Conservation (phyloP, 2,113 vertebrate genomes). For the Crotalus viridis region DNA sequence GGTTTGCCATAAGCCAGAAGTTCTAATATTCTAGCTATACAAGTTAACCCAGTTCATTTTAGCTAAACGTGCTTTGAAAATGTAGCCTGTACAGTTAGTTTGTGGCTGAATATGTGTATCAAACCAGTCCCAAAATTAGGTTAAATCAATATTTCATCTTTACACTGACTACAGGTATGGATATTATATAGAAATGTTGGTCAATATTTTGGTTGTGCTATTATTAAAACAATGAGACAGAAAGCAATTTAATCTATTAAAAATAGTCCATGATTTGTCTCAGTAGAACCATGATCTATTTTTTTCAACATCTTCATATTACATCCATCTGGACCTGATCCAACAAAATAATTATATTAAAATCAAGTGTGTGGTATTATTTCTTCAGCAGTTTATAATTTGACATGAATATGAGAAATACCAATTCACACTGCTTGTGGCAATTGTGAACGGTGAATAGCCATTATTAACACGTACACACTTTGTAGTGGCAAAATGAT, state of each 20-base stretch:
- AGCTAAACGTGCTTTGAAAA: background rate
- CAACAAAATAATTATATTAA: background rate
- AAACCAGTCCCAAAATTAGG: background rate
- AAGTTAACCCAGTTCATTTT: background rate
- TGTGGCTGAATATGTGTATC: background rate
- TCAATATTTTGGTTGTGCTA: background rate
- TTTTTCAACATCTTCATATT: background rate
- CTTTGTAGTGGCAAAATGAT: background rate
- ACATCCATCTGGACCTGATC: background rate
- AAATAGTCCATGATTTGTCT: background rate
- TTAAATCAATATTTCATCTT: background rate
- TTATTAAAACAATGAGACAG: background rate
- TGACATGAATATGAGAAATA: background rate
- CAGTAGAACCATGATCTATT: background rate
- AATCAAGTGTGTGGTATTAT: background rate
- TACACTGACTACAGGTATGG: background rate
- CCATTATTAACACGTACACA: background rate
- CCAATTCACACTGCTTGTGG: background rate
- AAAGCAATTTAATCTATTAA: background rate
- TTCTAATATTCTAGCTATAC: background rate
- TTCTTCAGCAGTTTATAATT: background rate
- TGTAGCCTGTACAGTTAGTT: background rate
- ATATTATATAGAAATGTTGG: background rate
- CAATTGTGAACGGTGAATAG: background rate
- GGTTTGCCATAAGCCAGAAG: background rate